Conservation (phyloP, 1,140 invertebrate species). For the Drosophila funebris region DNA sequence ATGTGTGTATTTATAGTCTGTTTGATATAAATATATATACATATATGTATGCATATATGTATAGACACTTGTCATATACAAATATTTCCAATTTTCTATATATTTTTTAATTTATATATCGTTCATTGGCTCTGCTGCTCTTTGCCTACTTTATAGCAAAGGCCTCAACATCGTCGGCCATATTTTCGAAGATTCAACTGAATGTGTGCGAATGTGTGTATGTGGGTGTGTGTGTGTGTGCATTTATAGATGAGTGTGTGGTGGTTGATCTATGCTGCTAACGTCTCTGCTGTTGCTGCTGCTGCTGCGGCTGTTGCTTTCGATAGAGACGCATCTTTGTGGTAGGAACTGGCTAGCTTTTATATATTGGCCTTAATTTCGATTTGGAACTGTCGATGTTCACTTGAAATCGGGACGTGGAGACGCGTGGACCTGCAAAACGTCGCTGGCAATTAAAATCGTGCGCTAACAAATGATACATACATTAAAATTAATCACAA, state of each 20-base stretch:
- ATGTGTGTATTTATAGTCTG: conserved; percentile 27
- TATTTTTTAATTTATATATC: conserved; percentile 68
- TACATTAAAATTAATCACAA: conserved; percentile 41
- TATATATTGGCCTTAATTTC: conserved; percentile 83
- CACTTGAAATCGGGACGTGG: conserved; percentile 83
- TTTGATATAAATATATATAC: conserved; percentile 15
- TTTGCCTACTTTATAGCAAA: conserved; percentile 61
- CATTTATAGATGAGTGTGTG: conserved; percentile 12
- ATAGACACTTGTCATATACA: conserved; percentile 47
- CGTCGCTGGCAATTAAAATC: conserved; percentile 73
- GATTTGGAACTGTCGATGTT: conserved; percentile 83
- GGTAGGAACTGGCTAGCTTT: conserved; percentile 74
- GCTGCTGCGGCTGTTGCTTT: conserved; percentile 43
- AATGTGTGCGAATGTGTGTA: conserved; percentile 31
- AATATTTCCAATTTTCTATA: conserved; percentile 80
- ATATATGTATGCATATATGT: conserved; percentile 34
- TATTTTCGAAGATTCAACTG: conserved; percentile 61
- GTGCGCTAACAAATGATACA: conserved; percentile 54
- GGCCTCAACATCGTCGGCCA: conserved; percentile 50
- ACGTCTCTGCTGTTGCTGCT: conserved; percentile 43
- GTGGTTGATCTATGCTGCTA: conserved; percentile 55
- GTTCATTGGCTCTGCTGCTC: conserved; percentile 63
- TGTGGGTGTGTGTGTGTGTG: conserved; percentile 28
- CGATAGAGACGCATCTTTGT: conserved; percentile 67
- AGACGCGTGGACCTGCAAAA: conserved; percentile 78